phyloP scores from a whole-genome alignment of 2,797 vertebrate genomes.

The Takifugu rubripes region DNA sequence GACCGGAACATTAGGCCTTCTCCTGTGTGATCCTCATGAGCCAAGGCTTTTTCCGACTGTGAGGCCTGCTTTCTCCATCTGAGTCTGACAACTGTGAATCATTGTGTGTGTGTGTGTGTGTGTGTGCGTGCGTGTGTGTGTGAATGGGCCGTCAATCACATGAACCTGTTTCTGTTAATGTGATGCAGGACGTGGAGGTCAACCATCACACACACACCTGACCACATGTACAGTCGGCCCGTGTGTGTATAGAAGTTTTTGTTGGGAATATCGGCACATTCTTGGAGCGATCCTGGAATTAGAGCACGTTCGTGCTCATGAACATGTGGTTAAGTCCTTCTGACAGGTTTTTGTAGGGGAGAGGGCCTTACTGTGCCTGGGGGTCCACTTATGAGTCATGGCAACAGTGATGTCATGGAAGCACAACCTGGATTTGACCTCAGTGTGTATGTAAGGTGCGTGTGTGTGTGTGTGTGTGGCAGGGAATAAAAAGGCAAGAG shows the following conservation, averaged over 20 bases:
- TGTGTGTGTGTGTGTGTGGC: conserved; percentile 12
- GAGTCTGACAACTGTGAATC: conserved; percentile 52
- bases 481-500: conserved; percentile 26
- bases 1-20: conserved; percentile 44
- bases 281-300: neutral
- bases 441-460: conserved; percentile 22
- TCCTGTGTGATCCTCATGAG: conserved; percentile 44
- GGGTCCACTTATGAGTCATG: conserved; percentile 68
- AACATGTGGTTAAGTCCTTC: conserved; percentile 16
- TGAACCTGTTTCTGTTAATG: conserved; percentile 12
- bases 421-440: conserved; percentile 68
- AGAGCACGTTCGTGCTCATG: conserved; percentile 15
- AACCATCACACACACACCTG: conserved; percentile 1
- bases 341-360: conserved; percentile 36
- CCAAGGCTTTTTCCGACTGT: conserved; percentile 52
- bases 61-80: conserved; percentile 66
- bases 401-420: conserved; percentile 76
- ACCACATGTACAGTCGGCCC: neutral
- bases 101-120: conserved; percentile 24
- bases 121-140: conserved; percentile 11
- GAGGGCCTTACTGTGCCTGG: conserved; percentile 53
- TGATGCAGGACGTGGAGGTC: conserved; percentile 1
- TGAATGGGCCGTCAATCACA: neutral
- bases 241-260: conserved; percentile 12
- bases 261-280: conserved; percentile 7